Conservation (phyloP, 1,140 invertebrate genomes). For the Heliconius hewitsoni region DNA sequence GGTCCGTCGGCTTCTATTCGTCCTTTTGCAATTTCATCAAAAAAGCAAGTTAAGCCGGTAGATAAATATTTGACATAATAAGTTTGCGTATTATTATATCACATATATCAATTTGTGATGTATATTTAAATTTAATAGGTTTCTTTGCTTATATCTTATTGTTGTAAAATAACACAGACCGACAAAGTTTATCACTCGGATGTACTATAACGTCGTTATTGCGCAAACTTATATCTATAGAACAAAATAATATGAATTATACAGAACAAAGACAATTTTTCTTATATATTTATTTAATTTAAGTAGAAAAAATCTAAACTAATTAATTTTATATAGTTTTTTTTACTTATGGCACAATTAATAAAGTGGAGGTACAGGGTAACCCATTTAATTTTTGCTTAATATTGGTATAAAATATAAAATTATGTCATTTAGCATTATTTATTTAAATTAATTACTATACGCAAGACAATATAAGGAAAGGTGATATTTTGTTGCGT, state of each 20-base stretch:
- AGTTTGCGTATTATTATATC: not conserved
- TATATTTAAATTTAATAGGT: constrained; percentile 19
- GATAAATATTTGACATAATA: constrained; percentile 2
- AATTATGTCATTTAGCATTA: too few species aligned
- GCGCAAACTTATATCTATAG: constrained; percentile 60
- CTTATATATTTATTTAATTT: not conserved
- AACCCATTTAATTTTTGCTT: too few species aligned
- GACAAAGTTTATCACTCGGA: constrained; percentile 81
- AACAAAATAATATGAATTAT: not conserved
- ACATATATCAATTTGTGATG: constrained; percentile 1
- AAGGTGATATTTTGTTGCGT: too few species aligned
- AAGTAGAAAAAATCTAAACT: not conserved
- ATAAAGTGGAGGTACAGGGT: too few species aligned
- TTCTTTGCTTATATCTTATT: constrained; percentile 22
- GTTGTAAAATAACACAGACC: constrained; percentile 41
- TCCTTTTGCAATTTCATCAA: constrained; percentile 73
- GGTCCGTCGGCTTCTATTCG: constrained; percentile 59
- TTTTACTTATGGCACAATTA: too few species aligned
- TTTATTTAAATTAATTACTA: too few species aligned
- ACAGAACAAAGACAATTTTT: not conserved
- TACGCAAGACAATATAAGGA: too few species aligned
- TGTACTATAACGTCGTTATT: constrained; percentile 67
- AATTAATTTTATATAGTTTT: too few species aligned
- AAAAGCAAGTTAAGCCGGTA: constrained; percentile 43
- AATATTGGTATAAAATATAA: too few species aligned